Percentiles rank a stretch among this genome's conserved stretches.
These are phyloP conservation scores for Leuciscus waleckii DNA, from an alignment of 2,797 vertebrate species.

Conservation along the genomic window DNA sequence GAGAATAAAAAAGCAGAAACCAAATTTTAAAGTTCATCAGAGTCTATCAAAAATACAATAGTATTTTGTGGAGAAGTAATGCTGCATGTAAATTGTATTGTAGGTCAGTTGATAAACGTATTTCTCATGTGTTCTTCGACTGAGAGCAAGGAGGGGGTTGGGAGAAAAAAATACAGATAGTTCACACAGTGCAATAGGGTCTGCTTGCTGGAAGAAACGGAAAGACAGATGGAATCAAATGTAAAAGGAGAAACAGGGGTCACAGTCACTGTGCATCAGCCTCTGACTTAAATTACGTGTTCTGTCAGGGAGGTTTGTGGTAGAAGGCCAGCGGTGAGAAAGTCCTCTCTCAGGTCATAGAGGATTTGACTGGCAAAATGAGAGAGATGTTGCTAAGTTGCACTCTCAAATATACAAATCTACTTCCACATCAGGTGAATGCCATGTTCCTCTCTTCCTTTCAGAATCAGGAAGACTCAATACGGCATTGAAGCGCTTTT, in stretches of 20 bases:
- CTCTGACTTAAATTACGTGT: neutral
- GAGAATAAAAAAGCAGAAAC: neutral
- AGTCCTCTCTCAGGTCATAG: slow-evolving; percentile 1
- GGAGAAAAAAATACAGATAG: neutral
- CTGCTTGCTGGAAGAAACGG: neutral
- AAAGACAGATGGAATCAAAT: slow-evolving; percentile 9
- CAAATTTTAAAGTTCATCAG: neutral
- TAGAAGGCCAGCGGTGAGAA: slow-evolving; percentile 20
- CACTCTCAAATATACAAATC: neutral
- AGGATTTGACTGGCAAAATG: slow-evolving; percentile 41
- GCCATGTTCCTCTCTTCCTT: neutral
- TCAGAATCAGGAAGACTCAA: neutral
- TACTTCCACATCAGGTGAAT: slow-evolving; percentile 12
- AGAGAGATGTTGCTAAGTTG: neutral
- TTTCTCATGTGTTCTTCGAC: slow-evolving; percentile 14
- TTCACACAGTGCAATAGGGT: neutral
- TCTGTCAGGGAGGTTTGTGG: slow-evolving; percentile 33
- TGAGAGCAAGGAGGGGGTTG: neutral
- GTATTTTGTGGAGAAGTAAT: neutral
- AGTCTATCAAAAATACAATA: neutral
- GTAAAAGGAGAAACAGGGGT: slow-evolving; percentile 26
- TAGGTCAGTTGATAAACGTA: neutral
- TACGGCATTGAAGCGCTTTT: neutral
- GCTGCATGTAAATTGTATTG: neutral
- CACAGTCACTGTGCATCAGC: slow-evolving; percentile 32